phyloP scores from a whole-genome alignment of 2,888 invertebrate genomes.

The Oeneis ivallda region DNA sequence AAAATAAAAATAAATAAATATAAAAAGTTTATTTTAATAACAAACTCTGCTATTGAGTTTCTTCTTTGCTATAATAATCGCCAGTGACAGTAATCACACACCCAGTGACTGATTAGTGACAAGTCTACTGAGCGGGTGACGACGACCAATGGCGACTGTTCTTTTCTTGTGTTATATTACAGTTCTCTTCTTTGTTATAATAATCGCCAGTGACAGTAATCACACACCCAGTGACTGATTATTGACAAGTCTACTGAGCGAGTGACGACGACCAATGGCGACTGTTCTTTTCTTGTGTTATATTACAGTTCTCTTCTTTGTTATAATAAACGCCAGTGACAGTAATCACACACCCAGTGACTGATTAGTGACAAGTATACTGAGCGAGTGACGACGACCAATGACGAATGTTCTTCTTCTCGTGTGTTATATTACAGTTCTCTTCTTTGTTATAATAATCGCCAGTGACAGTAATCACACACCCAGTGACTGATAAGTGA shows the following conservation, averaged over 20 bases:
- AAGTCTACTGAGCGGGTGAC: conserved; percentile 40
- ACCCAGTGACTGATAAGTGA: conserved; percentile 37
- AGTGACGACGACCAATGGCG: conserved; percentile 30
- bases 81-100: conserved; percentile 37
- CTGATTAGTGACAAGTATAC: conserved; percentile 41
- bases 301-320: neutral
- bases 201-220: conserved; percentile 30
- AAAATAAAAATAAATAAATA: no score
- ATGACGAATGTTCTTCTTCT: neutral
- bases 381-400: conserved; percentile 34
- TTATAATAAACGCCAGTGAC: conserved; percentile 8
- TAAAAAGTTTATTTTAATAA: no score
- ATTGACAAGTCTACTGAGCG: conserved; percentile 32
- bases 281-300: neutral
- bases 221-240: conserved; percentile 39
- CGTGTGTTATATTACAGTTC: neutral
- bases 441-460: neutral
- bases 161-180: neutral
- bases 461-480: conserved; percentile 36
- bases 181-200: neutral
- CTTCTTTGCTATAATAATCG: neutral
- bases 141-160: conserved; percentile 7
- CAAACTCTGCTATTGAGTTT: no score
- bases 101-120: conserved; percentile 37
- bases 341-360: conserved; percentile 45